phyloP scores from a whole-genome alignment of 2,888 invertebrate species.

The Tenthredo distinguenda region DNA sequence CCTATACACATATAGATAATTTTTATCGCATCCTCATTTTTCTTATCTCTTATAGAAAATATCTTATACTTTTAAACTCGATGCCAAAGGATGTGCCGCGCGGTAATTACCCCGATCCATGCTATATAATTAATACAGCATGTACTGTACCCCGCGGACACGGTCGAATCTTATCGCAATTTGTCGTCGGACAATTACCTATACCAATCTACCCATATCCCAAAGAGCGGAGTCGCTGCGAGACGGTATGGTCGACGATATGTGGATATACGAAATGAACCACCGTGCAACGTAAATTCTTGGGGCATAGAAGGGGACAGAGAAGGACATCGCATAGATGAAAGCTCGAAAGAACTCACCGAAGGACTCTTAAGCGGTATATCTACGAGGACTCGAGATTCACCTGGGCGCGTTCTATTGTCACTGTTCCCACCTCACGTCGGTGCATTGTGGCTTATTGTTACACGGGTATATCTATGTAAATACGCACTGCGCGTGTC shows the following conservation, averaged over 20 bases:
- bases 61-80: not conserved
- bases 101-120: constrained; percentile 1
- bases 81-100: constrained; percentile 1
- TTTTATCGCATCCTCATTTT: not conserved
- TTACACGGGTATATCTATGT: constrained; percentile 71
- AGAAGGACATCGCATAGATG: not conserved
- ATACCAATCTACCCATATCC: not conserved
- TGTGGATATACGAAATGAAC: not conserved
- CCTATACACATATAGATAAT: not conserved
- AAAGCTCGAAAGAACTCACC: not conserved
- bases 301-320: not conserved
- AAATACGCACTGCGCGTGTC: constrained; percentile 60
- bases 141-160: not conserved
- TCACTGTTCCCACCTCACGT: constrained; percentile 40
- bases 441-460: constrained; percentile 65
- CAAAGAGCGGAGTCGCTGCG: not conserved
- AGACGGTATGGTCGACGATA: not conserved
- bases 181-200: constrained; percentile 41
- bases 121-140: constrained; percentile 21
- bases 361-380: constrained; percentile 17
- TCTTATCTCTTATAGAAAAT: not conserved
- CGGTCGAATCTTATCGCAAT: constrained; percentile 32
- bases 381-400: constrained; percentile 16
- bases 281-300: not conserved
- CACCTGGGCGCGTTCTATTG: constrained; percentile 51